These are phyloP conservation scores for Helleia helle DNA, from an alignment of 2,888 invertebrate genomes.

Conservation along the genomic window DNA sequence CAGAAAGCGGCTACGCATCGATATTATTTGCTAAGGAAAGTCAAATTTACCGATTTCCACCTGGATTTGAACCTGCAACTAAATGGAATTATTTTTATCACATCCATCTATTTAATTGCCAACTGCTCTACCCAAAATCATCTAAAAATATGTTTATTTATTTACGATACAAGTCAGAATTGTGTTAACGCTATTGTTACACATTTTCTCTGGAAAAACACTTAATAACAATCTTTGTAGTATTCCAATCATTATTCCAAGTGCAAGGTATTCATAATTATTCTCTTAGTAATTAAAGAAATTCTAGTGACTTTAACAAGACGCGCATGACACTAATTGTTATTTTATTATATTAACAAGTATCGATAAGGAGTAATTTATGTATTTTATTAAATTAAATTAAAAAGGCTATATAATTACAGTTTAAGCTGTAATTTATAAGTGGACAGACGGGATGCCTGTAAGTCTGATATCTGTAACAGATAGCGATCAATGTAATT, in stretches of 20 bases:
- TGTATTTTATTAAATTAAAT: conserved; percentile 24
- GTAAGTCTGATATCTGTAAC: conserved; percentile 42
- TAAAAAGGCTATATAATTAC: conserved; percentile 28
- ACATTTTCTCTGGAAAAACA: conserved; percentile 4
- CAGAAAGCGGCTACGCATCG: too few species aligned
- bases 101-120: too few species aligned
- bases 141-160: too few species aligned
- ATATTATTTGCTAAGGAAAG: too few species aligned
- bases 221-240: neutral
- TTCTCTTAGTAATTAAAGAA: neutral
- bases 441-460: conserved; percentile 30
- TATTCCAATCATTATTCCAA: neutral
- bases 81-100: too few species aligned
- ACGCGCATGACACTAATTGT: neutral
- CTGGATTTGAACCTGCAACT: too few species aligned
- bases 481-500: conserved; percentile 57
- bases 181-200: neutral
- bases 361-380: conserved; percentile 9
- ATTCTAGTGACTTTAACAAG: neutral
- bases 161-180: too few species aligned
- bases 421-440: conserved; percentile 32
- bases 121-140: too few species aligned
- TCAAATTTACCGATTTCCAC: too few species aligned
- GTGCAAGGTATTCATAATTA: conserved; percentile 1
- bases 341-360: neutral